Conservation (phyloP, 2,797 vertebrate genomes). For the Chaenodraco wilsoni region DNA sequence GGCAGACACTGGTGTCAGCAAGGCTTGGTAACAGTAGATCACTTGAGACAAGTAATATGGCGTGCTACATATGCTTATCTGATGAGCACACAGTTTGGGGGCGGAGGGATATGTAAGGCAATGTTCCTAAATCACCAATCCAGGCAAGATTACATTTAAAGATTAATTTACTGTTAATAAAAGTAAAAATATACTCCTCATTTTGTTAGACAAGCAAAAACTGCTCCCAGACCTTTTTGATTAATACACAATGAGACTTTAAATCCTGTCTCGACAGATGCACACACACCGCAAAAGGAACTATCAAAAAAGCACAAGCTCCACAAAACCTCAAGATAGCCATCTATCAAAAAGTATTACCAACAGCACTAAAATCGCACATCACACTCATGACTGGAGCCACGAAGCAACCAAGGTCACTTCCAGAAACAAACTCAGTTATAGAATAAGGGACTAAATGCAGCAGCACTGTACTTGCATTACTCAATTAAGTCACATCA, state of each 20-base stretch:
- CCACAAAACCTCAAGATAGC: conserved; percentile 27
- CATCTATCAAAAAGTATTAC: conserved; percentile 54
- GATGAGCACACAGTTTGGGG: conserved; percentile 62
- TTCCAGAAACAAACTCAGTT: conserved; percentile 24
- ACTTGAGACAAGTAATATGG: conserved; percentile 66
- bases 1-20: conserved; percentile 70
- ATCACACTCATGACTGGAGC: conserved; percentile 39
- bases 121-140: conserved; percentile 37
- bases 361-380: conserved; percentile 37
- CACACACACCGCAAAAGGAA: conserved; percentile 10
- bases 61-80: conserved; percentile 60
- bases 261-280: conserved; percentile 18
- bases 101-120: conserved; percentile 1
- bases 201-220: conserved; percentile 40
- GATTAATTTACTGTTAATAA: conserved; percentile 34
- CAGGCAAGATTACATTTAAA: conserved; percentile 37
- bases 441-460: conserved; percentile 54
- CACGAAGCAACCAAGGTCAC: conserved; percentile 53
- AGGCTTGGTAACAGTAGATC: conserved; percentile 66
- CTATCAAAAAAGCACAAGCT: conserved; percentile 31
- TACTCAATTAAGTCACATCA: conserved; percentile 78
- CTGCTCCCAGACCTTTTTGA: conserved; percentile 24
- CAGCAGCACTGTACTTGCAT: conserved; percentile 65
- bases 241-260: conserved; percentile 34
- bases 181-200: conserved; percentile 25